These are phyloP conservation scores for Neoitamus cyanurus DNA, from an alignment of 2,888 invertebrate genomes.

Conservation along the genomic window DNA sequence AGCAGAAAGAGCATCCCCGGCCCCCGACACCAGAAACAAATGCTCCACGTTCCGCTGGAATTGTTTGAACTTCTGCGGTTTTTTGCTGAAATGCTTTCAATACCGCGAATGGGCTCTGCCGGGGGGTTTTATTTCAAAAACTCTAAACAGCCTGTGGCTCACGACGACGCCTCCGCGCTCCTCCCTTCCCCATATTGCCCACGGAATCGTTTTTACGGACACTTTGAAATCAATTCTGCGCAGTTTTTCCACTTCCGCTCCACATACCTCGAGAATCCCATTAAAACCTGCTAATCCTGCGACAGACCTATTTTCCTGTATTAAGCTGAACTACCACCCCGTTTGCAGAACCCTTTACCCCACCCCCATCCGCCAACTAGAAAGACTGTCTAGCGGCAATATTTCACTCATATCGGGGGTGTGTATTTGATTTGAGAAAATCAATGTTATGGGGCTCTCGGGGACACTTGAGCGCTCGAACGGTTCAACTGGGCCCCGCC, in stretches of 20 bases:
- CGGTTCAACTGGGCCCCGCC: background rate
- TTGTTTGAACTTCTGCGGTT: background rate
- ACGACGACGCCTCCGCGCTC: no score
- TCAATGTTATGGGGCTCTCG: background rate
- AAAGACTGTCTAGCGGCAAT: background rate
- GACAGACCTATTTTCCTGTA: background rate
- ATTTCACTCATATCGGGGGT: background rate
- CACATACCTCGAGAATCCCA: background rate
- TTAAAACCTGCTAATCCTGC: background rate
- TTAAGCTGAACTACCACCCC: background rate
- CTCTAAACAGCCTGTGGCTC: background rate
- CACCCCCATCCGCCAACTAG: background rate
- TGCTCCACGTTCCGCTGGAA: background rate
- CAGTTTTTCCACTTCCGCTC: background rate
- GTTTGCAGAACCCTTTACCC: no score
- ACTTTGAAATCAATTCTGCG: background rate
- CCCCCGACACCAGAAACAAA: background rate
- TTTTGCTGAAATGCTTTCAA: background rate
- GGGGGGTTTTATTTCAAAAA: background rate
- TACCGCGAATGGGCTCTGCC: background rate
- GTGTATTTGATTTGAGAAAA: conserved; percentile 1
- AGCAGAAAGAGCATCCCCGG: background rate
- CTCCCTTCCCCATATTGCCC: background rate
- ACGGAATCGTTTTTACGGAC: background rate
- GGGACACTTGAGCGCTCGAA: background rate